A percentile compares a stretch with the other conserved stretches of the same genome.
Conservation (phyloP, 2,888 invertebrate genomes). For the Capitulum mitella region DNA sequence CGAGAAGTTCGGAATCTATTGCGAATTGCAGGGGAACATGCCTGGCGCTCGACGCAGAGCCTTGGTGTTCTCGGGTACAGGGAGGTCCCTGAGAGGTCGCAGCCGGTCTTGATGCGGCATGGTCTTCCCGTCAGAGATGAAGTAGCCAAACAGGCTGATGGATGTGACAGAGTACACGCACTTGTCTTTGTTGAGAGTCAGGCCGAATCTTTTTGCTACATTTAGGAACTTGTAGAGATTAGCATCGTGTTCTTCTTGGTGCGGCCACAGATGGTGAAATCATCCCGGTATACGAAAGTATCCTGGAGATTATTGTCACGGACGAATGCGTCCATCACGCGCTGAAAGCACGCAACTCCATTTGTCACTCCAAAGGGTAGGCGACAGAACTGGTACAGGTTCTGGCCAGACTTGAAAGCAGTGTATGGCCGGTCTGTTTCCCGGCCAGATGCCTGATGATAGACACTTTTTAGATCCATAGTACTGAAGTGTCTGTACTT, state of each 20-base stretch:
- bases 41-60: not conserved
- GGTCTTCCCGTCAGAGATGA: not conserved
- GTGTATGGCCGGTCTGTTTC: conserved; percentile 17
- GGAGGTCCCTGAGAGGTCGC: not conserved
- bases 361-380: conserved; percentile 21
- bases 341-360: conserved; percentile 25
- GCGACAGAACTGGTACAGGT: conserved; percentile 18
- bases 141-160: conserved; percentile 4
- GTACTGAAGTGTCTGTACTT: conserved; percentile 10
- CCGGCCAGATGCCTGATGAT: conserved; percentile 14
- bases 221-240: conserved; percentile 2
- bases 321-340: conserved; percentile 21
- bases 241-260: not conserved
- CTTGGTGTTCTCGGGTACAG: not conserved
- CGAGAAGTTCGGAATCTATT: not conserved
- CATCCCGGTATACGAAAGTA: conserved; percentile 25
- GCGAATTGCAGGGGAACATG: too few relatives aligned
- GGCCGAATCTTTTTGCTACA: not conserved
- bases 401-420: conserved; percentile 19
- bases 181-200: conserved; percentile 13
- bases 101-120: not conserved
- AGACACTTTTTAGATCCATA: not conserved
- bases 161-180: conserved; percentile 10
- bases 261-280: not conserved
- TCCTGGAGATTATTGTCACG: not conserved